phyloP scores from a whole-genome alignment of 2,113 vertebrate genomes.

The Cygnus buccinator region DNA sequence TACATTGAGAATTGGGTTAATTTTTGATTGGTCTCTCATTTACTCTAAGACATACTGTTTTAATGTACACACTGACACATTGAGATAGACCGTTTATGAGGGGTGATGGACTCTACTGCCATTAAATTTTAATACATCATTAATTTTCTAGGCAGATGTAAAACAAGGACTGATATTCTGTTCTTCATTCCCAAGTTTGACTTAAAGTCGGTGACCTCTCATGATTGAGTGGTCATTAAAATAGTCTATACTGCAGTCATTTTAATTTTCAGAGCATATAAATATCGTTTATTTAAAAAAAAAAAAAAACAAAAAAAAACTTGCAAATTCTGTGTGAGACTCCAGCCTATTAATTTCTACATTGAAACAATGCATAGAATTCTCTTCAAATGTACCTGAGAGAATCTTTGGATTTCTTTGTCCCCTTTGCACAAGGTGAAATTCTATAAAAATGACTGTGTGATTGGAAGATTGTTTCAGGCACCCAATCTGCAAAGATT shows the following conservation, averaged over 20 bases:
- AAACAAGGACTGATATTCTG: constrained; percentile 36
- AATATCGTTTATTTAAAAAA: constrained; percentile 34
- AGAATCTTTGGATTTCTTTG: neutral
- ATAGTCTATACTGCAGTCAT: constrained; percentile 19
- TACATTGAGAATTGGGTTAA: constrained; percentile 44
- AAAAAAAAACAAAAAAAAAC: neutral
- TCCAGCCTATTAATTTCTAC: neutral
- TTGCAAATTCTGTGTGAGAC: neutral
- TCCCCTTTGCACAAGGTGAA: constrained; percentile 3
- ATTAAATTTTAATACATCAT: constrained; percentile 67
- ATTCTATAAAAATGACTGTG: neutral
- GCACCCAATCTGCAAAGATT: neutral
- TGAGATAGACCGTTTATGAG: constrained; percentile 49
- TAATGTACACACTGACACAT: constrained; percentile 47
- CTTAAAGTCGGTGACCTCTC: constrained; percentile 54
- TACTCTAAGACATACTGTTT: constrained; percentile 18
- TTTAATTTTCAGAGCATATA: constrained; percentile 48
- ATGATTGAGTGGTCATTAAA: constrained; percentile 56
- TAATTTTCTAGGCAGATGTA: constrained; percentile 61
- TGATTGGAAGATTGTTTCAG: neutral
- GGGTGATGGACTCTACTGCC: constrained; percentile 35
- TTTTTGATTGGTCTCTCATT: constrained; percentile 49
- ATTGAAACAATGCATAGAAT: neutral
- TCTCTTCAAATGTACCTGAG: neutral
- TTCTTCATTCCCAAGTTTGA: constrained; percentile 52